These are phyloP conservation scores for Onychomys torridus DNA, from an alignment of 2,797 vertebrate genomes.

Conservation along the genomic window DNA sequence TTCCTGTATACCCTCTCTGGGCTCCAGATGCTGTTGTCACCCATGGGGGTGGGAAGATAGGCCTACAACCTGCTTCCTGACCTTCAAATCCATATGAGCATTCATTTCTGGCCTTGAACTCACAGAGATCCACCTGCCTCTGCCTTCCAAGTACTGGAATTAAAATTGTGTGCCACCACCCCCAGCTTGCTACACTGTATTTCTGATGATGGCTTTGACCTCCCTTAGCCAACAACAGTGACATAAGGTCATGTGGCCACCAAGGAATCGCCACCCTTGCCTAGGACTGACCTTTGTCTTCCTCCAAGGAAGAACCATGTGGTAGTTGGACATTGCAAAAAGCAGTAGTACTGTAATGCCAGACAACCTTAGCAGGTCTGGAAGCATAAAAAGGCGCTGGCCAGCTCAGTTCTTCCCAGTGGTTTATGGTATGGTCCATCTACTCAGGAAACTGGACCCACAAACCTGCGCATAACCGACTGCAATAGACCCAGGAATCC, in stretches of 20 bases:
- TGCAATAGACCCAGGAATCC: neutral
- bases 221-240: neutral
- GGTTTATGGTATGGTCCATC: neutral
- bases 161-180: neutral
- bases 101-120: neutral
- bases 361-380: neutral
- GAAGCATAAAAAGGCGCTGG: neutral
- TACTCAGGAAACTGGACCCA: neutral
- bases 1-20: neutral
- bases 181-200: neutral
- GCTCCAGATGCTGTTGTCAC: neutral
- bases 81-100: neutral
- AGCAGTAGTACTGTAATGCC: neutral
- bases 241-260: neutral
- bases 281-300: neutral
- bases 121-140: neutral
- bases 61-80: neutral
- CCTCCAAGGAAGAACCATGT: neutral
- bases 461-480: accelerated
- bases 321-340: neutral
- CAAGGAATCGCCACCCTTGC: neutral
- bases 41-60: neutral
- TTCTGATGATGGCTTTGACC: neutral
- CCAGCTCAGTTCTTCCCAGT: no score
- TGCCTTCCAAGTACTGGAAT: neutral